Evolutionary conservation across 2,888 invertebrate species (phyloP), one percentile per base, ranked within the genome.

Genomic region (Cyrtodaria siliqua): DNA sequence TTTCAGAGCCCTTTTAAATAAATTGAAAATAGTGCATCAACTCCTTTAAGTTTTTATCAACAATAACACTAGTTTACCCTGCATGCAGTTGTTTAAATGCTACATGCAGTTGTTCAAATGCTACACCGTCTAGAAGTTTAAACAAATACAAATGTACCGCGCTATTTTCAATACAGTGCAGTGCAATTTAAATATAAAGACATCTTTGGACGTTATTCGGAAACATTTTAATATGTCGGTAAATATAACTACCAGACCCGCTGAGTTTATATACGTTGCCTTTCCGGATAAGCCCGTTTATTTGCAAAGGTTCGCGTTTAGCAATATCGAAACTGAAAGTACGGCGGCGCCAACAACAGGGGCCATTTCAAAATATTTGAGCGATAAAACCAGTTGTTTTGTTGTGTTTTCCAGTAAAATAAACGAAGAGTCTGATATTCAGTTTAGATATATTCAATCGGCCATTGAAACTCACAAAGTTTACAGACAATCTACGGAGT

Each of bases 271-370:
- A 4, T 73, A 76, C 42, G 72, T 76, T n/a, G 29, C 57, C 12
- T 72, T 70, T 40, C 72, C 73, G 20, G 69, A 76, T 40, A 49
- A 40, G 18, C 55, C 55, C 12, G 20, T 71, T 9, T 79, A 79
- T 53, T 49, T 71, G 9, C 47, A 55, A 47, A 42, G 56, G 26
- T 14, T 20, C 16, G n/a, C 33, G 0, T 56, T 49, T 12, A 8
- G 2, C 8, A 62, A 74, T 50, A 71, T 40, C 61, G 73, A 80
- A 76, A 80, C 49, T 53, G 75, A 76, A 67, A 67, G 70, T 68
- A 78, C 64, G n/a, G n/a, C n/a, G n/a, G n/a, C n/a, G n/a, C n/a
- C n/a, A 61, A 72, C 50, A 4, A 12, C 6, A 33, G 33, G 33
- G 33, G 33, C 4, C 12, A 12, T 33, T 4, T 33, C 33, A 12